phyloP scores from a whole-genome alignment of 2,888 invertebrate species.

The Nebria salina region DNA sequence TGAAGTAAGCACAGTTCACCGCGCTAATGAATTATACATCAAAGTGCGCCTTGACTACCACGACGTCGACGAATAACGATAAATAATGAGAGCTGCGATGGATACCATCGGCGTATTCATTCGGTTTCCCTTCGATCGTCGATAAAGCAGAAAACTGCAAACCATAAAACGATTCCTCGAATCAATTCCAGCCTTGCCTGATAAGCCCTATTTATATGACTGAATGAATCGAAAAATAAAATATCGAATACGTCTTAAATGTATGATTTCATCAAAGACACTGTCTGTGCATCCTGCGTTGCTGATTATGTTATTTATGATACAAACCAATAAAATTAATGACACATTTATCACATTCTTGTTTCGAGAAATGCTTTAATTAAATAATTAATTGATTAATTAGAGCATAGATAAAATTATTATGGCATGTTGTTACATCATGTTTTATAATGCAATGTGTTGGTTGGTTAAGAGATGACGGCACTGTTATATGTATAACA shows the following conservation, averaged over 20 bases:
- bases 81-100: constrained; percentile 12
- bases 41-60: constrained; percentile 24
- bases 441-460: constrained; percentile 10
- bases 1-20: constrained; percentile 19
- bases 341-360: neutral
- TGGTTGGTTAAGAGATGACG: neutral
- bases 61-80: constrained; percentile 3
- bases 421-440: constrained; percentile 17
- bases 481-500: neutral
- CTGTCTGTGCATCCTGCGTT: neutral
- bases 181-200: constrained; percentile 5
- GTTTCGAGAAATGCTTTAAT: neutral
- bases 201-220: constrained; percentile 10
- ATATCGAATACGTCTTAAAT: neutral
- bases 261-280: neutral
- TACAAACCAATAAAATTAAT: constrained; percentile 1
- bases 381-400: constrained; percentile 30
- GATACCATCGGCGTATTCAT: constrained; percentile 1
- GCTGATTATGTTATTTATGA: neutral
- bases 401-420: constrained; percentile 27
- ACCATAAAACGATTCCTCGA: constrained; percentile 20
- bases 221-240: constrained; percentile 5
- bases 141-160: constrained; percentile 17
- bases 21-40: constrained; percentile 43
- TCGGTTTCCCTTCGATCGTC: constrained; percentile 9